A percentile compares a stretch with the other conserved stretches of the same genome.
Conservation (phyloP, 1,140 invertebrate genomes). For the Heliconius eleuchia region DNA sequence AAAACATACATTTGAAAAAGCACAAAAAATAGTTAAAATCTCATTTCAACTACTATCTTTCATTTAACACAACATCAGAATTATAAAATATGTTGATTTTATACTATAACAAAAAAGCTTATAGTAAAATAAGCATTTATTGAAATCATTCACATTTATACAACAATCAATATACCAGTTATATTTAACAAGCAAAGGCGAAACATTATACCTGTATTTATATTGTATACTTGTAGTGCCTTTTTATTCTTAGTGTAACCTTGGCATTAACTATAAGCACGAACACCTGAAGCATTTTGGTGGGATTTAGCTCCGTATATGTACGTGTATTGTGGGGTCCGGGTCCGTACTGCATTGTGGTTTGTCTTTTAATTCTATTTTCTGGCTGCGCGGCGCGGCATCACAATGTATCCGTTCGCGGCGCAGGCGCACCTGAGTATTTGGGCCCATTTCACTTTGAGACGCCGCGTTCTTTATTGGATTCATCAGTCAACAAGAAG, state of each 20-base stretch:
- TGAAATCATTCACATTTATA: neutral
- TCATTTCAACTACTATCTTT: too few relatives aligned
- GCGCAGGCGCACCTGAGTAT: constrained; percentile 72
- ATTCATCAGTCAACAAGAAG: constrained; percentile 58
- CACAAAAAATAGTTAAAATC: too few relatives aligned
- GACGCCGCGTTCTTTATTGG: constrained; percentile 65
- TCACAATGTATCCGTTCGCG: constrained; percentile 66
- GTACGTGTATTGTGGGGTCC: constrained; percentile 59
- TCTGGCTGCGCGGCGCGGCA: constrained; percentile 57
- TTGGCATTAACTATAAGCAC: constrained; percentile 38
- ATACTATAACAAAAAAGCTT: neutral
- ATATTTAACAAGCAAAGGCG: constrained; percentile 16
- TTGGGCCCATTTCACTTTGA: constrained; percentile 70
- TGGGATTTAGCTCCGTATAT: constrained; percentile 52
- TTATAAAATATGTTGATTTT: too few relatives aligned
- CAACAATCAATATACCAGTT: constrained; percentile 1
- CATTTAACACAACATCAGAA: too few relatives aligned
- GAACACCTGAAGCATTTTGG: constrained; percentile 52
- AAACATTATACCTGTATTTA: constrained; percentile 11
- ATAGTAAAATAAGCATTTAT: neutral
- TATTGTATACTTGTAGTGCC: neutral
- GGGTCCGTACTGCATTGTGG: constrained; percentile 57
- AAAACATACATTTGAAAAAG: too few relatives aligned
- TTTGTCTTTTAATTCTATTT: constrained; percentile 74
- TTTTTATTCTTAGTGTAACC: constrained; percentile 32